Base-by-base conservation (phyloP, 2,797 vertebrate species). In the Acestrorhynchus altus region DNA sequence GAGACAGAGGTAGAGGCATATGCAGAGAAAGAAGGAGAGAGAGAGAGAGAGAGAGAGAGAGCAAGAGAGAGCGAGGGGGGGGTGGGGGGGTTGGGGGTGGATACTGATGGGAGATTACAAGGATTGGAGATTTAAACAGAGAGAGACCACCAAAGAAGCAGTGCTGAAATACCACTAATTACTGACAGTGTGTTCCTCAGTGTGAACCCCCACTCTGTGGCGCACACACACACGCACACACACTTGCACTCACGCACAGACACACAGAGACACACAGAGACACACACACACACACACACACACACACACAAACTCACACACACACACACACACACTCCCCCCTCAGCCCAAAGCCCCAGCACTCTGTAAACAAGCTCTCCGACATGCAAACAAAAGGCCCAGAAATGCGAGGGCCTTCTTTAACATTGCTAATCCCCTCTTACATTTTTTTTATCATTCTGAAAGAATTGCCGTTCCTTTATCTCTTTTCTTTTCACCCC, bases 291-390 rank as follows among this genome's bases (percentile, higher is more conserved):
- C 84, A 78, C 85, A 80, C 79, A 52, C 83, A 83, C 73, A 67
- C 85, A 76, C 86, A 78, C 67, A 64, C 51, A 69, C 47, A 74
- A 61, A 80, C 66, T 71, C 90, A 87, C 81, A 86, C 86, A 85
- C 72, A 78, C 80, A 83, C 84, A 77, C 85, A 78, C 79, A 44
- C 82, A 82, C 73, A 66, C 85, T n/a, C n/a, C n/a, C n/a, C n/a
- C n/a, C 88, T 86, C 87, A 88, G 86, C 86, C 88, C 84, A 86
- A 87, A 86, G 84, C 87, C 86, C 90, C 93, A 89, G 92, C 89
- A 89, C 95, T 95, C 95, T 95, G 94, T 96, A 96, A 97, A 97
- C 94, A 95, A 95, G 93, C 94, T 94, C 94, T 96, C 94, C 93
- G 94, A 86, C 94, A 93, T 93, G 90, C 95, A 96, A 96, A 96